Conservation (phyloP, 2,113 vertebrate genomes). For the Sorex fumeus region DNA sequence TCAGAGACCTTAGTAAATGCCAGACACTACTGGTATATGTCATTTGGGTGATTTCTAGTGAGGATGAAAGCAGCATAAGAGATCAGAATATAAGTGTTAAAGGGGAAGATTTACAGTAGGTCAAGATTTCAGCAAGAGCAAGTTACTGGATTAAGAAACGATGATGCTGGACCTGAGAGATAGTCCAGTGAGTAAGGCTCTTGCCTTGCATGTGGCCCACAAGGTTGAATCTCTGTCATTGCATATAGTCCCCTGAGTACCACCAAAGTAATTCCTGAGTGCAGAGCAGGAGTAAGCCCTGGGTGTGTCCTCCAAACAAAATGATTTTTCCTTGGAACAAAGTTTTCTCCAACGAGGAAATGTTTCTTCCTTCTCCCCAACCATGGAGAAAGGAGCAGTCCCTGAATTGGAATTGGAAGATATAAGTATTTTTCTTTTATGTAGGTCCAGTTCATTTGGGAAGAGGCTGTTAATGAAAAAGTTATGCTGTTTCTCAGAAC, state of each 20-base stretch:
- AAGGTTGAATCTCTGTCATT: too few relatives aligned
- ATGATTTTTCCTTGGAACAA: too few relatives aligned
- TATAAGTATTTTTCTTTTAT: not conserved
- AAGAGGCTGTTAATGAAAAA: not conserved
- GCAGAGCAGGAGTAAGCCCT: too few relatives aligned
- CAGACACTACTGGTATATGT: not conserved
- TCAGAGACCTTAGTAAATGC: not conserved
- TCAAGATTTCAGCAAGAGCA: slow-evolving; percentile 15
- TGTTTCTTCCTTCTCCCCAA: not conserved
- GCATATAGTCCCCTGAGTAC: too few relatives aligned
- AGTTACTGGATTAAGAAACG: not conserved
- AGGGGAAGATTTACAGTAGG: not conserved
- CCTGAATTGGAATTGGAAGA: not conserved
- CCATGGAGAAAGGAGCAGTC: not conserved
- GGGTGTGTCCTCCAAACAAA: too few relatives aligned
- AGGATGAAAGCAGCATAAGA: not conserved
- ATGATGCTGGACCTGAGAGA: not conserved
- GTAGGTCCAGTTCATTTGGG: not conserved
- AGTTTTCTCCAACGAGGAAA: not conserved
- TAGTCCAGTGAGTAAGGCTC: too few relatives aligned
- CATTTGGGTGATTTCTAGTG: slow-evolving; percentile 33
- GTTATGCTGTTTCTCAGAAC: not conserved
- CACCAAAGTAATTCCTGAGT: too few relatives aligned
- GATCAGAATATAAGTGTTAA: slow-evolving; percentile 9
- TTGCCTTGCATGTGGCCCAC: too few relatives aligned